These are phyloP conservation scores for Orthochromis malagaraziensis DNA, from an alignment of 2,113 vertebrate genomes.

Conservation along the genomic window DNA sequence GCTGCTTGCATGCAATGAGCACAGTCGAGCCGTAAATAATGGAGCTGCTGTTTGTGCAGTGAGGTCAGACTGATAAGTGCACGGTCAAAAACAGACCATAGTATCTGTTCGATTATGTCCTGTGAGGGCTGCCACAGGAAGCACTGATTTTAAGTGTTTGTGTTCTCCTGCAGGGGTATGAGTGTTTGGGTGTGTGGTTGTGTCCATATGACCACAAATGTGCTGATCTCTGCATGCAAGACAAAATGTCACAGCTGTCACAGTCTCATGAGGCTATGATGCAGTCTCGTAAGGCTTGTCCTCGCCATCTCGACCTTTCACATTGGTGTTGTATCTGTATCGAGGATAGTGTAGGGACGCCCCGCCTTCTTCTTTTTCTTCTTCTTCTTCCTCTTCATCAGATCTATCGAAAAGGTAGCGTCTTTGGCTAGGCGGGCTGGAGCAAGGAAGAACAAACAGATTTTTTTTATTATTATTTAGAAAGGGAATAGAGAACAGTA, in stretches of 20 bases:
- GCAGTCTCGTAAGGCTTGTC: slow-evolving; percentile 67
- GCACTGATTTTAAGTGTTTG: not conserved
- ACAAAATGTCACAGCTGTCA: not conserved
- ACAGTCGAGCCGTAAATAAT: not conserved
- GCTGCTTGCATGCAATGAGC: slow-evolving; percentile 12
- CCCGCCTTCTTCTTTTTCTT: slow-evolving; percentile 74
- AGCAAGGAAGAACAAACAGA: not conserved
- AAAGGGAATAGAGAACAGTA: not conserved
- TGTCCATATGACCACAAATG: not conserved
- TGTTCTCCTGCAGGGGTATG: not conserved
- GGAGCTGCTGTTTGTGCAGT: not conserved
- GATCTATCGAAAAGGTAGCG: slow-evolving; percentile 73
- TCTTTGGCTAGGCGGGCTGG: slow-evolving; percentile 81
- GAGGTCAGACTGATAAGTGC: not conserved
- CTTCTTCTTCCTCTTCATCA: slow-evolving; percentile 89
- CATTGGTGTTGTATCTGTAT: slow-evolving; percentile 65
- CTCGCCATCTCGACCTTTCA: slow-evolving; percentile 77
- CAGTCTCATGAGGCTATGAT: slow-evolving; percentile 9
- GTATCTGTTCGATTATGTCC: not conserved
- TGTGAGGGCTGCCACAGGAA: not conserved
- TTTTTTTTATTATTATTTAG: not conserved
- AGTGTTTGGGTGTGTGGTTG: not conserved
- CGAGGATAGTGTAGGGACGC: slow-evolving; percentile 54
- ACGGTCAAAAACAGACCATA: not conserved
- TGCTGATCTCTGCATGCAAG: slow-evolving; percentile 19